Evolutionary conservation across 2,888 invertebrate genomes (phyloP), one percentile per base, ranked within the genome.

Genomic region (Cantharis lateralis): DNA sequence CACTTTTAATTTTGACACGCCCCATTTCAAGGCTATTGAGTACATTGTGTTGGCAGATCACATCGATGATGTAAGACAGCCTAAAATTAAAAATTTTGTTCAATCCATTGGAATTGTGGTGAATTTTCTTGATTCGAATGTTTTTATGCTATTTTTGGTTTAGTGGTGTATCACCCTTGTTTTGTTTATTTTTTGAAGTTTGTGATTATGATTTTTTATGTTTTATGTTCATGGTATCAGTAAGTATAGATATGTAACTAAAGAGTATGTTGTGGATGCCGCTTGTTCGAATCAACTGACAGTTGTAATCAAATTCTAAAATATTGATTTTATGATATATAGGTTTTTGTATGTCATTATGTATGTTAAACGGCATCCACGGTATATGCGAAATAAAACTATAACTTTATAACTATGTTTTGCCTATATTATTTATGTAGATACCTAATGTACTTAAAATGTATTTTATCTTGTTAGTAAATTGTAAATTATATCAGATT

Each of bases 1-100:
- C 78, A 75, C 78, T 72, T 70, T 24, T 24, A 62, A 20, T 73
- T 71, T 68, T 62, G 78, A 72, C 81, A 79, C 84, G 82, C 84
- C 84, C 81, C 74, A 71, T 74, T 74, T 68, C 81, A 78, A 77
- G 80, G 77, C 79, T 73, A 68, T 74, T 68, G 26, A 68, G 68
- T 68, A 24, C 74, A 62, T 70, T 76, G 75, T 76, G 78, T 74
- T 77, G 76, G 73, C 79, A 78, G 81, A 79, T 70, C 72, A 66
- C 62, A 70, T 48, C 32, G 72, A 71, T 77, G 77, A 73, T 62
- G 74, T 69, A 24, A 69, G 63, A 63, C 74, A 75, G 24, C 71
- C 72, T 72, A 74, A 71, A 18, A 24, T 26, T 28, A 64, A 32
- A 11, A 68, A n/a, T 66, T 66, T 66, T 24, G 24, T 18, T 64